Evolutionary conservation across 2,888 invertebrate species (phyloP), one percentile per base, ranked within the genome.

Genomic region (Gandaritis pyraliata): DNA sequence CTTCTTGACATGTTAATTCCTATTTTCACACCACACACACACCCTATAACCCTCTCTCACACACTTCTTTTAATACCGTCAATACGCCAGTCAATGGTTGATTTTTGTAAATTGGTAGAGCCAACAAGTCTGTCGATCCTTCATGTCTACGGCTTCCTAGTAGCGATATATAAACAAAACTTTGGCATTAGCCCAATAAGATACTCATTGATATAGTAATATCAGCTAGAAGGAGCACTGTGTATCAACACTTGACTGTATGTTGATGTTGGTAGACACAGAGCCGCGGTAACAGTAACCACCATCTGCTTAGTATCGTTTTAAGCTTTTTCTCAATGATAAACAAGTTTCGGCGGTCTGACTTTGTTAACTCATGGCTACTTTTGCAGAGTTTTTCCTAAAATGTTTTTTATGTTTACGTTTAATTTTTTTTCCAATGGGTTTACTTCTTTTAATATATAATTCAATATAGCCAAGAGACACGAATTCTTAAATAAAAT

Each of bases 221-320:
- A 58, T 16, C 47, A 43, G 43, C 56, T 39, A 56, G 47, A 38
- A 60, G 58, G 52, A 38, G 39, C 56, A 60, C 55, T 64, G 64
- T 68, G 63, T 66, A 57, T 65, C 65, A 64, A 64, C 58, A 64
- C 65, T 58, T 55, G 57, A 64, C 60, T 56, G 45, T 65, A 63
- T 73, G 70, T 68, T 70, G 70, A 64, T 66, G 66, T 71, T 66
- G 68, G 72, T 69, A 68, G 64, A 66, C 68, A 58, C 36, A 54
- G 56, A 58, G 64, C 56, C 55, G 57, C 64, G 53, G 57, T 66
- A 53, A 66, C 69, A 61, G 62, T 57, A 65, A 66, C 71, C 3
- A 23, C 23, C 23, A 71, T 69, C 71, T 73, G 71, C 56, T 56
- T 38, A 46, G 41, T 67, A 59, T 66, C 50, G 51, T 56, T 64